Conservation (phyloP, 1,140 invertebrate species). For the Fopius arisanus region DNA sequence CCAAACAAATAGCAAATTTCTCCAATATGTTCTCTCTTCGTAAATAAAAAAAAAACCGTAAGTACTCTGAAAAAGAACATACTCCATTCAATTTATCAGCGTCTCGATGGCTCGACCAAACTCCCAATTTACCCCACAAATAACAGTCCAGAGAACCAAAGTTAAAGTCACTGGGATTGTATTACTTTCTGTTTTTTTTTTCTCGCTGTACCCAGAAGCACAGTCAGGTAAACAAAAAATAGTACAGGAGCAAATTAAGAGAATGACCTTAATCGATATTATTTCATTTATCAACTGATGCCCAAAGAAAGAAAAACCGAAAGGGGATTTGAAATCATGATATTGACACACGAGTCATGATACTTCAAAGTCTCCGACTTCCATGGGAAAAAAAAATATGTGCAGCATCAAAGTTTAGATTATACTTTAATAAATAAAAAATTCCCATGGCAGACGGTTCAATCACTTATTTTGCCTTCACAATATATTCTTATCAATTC, state of each 20-base stretch:
- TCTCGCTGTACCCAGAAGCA: slow-evolving; percentile 38
- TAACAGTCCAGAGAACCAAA: slow-evolving; percentile 13
- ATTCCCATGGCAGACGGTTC: slow-evolving; percentile 1
- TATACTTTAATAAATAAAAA: neutral
- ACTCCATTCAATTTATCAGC: neutral
- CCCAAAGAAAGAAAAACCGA: slow-evolving; percentile 4
- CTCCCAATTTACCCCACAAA: neutral
- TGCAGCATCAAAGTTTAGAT: neutral
- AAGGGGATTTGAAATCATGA: slow-evolving; percentile 6
- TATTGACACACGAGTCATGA: neutral
- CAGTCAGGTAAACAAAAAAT: slow-evolving; percentile 35
- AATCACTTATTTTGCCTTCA: neutral
- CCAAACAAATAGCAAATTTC: neutral
- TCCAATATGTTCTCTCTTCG: neutral
- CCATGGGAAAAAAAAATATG: slow-evolving; percentile 3
- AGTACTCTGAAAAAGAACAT: neutral
- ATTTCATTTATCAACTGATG: neutral
- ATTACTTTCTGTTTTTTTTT: slow-evolving; percentile 34
- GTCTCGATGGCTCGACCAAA: slow-evolving; percentile 16
- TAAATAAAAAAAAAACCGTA: neutral
- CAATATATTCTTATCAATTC: neutral
- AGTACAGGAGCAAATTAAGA: slow-evolving; percentile 13
- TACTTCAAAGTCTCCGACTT: neutral
- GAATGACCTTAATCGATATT: slow-evolving; percentile 8
- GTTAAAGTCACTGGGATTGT: slow-evolving; percentile 32